Evolutionary conservation across 2,797 vertebrate genomes (phyloP), one percentile per base, ranked within the genome.

Genomic region (Lepus townsendii): DNA sequence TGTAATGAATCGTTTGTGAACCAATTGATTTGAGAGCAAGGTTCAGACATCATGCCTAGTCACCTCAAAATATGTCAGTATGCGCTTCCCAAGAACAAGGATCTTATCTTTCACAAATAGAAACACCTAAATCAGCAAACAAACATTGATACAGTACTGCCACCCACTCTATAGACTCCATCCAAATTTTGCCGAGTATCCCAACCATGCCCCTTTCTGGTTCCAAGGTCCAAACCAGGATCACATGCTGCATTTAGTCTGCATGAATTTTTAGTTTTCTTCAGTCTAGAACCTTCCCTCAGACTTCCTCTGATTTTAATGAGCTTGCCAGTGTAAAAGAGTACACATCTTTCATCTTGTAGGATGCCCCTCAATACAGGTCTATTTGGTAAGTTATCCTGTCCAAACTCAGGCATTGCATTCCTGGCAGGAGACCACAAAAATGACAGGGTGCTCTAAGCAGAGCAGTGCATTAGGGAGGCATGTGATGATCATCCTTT

Each of bases 271-370:
- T 90, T 54, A 65, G 7, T 83, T 13, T 62, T 10, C 42, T 71
- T n/a, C 38, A 52, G 17, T 32, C 57, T 72, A 38, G 69, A 77
- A 32, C 0, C 91, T 86, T 85, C 87, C 54, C 30, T 90, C 22
- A 62, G n/a, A 63, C 19, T 90, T 91, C 87, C 35, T 27, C 24
- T 65, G 20, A 78, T 69, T 88, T 88, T 96, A 32, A 54, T 38
- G 26, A 91, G 1, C 73, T 63, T 75, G 32, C 60, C 13, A 69
- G 19, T 69, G 73, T 90, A 77, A 65, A 47, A 47, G 14, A 87
- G 13, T 52, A 42, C 52, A 13, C 38, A 7, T 79, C 26, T 84
- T 85, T 75, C 27, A 85, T 92, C 91, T 92, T 54, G 4, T 62
- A 54, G 77, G 54, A 65, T 89, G 54, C 77, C 68, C 9, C 8